Evolutionary conservation across 1,140 invertebrate genomes (phyloP), one percentile per base, ranked within the genome.

Genomic region (Macrocentrus cingulum): DNA sequence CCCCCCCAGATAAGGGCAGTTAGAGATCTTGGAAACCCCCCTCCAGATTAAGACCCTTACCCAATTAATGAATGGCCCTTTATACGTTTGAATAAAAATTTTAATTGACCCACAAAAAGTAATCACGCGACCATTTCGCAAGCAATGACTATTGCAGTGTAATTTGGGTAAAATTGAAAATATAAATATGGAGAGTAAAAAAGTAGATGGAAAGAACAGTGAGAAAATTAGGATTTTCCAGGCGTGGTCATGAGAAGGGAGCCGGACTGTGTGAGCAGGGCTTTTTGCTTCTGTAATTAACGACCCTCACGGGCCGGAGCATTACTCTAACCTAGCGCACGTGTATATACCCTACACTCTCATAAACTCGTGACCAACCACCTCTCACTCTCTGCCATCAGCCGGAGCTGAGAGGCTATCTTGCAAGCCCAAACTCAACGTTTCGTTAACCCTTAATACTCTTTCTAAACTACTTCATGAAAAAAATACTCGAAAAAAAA

Each of bases 161-260:
- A n/a, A n/a, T 57, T 42, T 18, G 25, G 41, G 56, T 48, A 57
- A 61, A 61, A 61, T 61, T 61, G 56, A 46, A 53, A 61, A 61
- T 56, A 61, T 61, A 41, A 61, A n/a, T 34, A 29, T 32, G 36
- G 46, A 44, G 22, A 44, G 51, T 23, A 32, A 60, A 36, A 34
- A 22, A 41, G 44, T 50, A 9, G n/a, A 18, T 9, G 16, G 9
- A 9, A 34, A 39, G 23, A 23, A 32, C 46, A 22, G 34, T 32
- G 15, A 39, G 23, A 23, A 32, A 46, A 22, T 22, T 32, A 13
- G 51, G 51, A 62, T 62, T 62, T 62, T 51, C 52, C 50, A 54
- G 54, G n/a, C n/a, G 60, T 19, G 13, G 36, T 5, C 45, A 41
- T 9, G 18, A 11, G 9, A 15, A 18, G 29, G 20, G 44, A 18